Base-by-base conservation (phyloP, 2,113 vertebrate genomes). In the Numida meleagris region DNA sequence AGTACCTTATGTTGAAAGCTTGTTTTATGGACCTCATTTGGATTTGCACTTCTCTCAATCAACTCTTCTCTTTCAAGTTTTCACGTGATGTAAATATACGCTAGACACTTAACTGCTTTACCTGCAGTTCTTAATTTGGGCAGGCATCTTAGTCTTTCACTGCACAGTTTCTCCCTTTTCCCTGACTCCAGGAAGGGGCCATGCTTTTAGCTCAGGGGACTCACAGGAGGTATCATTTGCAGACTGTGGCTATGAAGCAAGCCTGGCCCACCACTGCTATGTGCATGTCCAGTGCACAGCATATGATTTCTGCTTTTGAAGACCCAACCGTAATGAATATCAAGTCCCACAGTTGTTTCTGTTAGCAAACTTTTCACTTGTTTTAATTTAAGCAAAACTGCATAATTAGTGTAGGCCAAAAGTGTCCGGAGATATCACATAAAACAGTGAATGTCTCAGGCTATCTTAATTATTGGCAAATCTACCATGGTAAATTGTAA, bases 171-270 rank as follows among this genome's bases (percentile, higher is more conserved):
- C 9, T 36, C 75, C 33, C 42, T 71, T 71, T 66, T 24, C 21
- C 10, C 14, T 67, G 58, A 21, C 20, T 38, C 40, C 61, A 48
- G 27, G 43, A 23, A 59, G 14, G 12, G 23, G 4, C 16, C 2
- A 38, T 74, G 23, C 12, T 71, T 9, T 57, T 23, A 1, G 1
- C 46, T 40, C 24, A 65, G n/a, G 51, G 58, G 23, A 57, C 5
- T 17, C 14, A 63, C 29, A 1, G 10, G 6, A 31, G 7, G 10
- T 3, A 0, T 36, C 7, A 2, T 42, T 84, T 36, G 7, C 29
- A 75, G 75, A 29, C 17, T 11, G 8, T 17, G 2, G 2, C 20
- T 23, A 17, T 12, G 29, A 76, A 67, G 25, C 4, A 48, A 57
- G 14, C 24, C 18, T 71, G 34, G 12, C 20, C 20, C 20, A 7